phyloP scores from a whole-genome alignment of 2,888 invertebrate genomes.

The Arge pagana region DNA sequence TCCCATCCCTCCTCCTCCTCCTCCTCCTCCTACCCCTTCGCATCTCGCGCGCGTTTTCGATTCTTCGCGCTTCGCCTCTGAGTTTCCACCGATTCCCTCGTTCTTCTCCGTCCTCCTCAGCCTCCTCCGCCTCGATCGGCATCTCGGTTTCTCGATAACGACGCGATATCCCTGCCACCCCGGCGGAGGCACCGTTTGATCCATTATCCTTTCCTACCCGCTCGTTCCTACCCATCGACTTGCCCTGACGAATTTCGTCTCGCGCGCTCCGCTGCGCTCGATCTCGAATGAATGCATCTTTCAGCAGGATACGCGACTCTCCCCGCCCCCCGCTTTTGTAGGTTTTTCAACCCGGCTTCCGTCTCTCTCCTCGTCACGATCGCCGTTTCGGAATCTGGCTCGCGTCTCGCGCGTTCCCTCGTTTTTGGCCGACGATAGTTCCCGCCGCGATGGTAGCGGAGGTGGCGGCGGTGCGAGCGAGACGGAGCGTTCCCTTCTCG shows the following conservation, averaged over 20 bases:
- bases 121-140: not conserved
- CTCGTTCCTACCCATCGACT: constrained; percentile 19
- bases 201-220: constrained; percentile 16
- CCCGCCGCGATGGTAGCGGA: not conserved
- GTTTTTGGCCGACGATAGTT: constrained; percentile 5
- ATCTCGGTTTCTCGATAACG: not conserved
- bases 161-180: constrained; percentile 30
- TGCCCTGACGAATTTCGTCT: constrained; percentile 22
- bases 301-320: constrained; percentile 52
- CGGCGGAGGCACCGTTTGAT: constrained; percentile 1
- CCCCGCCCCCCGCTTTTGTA: constrained; percentile 44
- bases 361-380: constrained; percentile 39
- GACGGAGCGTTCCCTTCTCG: constrained; percentile 36
- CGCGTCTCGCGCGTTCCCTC: constrained; percentile 26
- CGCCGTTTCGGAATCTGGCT: constrained; percentile 18
- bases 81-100: constrained; percentile 13
- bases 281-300: constrained; percentile 52
- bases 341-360: constrained; percentile 53
- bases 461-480: constrained; percentile 19
- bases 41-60: constrained; percentile 28
- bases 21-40: constrained; percentile 26
- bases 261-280: constrained; percentile 50
- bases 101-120: not conserved
- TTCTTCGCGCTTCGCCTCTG: constrained; percentile 22
- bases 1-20: constrained; percentile 37